Conservation (phyloP, 2,888 invertebrate species). For the Crepidodera aurea region DNA sequence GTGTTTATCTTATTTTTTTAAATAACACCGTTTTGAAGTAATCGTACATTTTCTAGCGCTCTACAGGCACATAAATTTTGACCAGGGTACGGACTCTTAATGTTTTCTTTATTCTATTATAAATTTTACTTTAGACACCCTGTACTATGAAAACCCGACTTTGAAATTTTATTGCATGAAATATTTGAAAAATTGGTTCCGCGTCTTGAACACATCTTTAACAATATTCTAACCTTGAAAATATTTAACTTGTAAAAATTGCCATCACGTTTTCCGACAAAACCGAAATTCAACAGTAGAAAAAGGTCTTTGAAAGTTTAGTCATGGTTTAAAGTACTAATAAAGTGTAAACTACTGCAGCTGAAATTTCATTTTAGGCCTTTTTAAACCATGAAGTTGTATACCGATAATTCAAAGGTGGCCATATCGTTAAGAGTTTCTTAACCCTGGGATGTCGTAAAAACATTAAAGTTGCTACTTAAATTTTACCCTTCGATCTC, state of each 20-base stretch:
- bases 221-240: constrained; percentile 9
- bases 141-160: too few species aligned
- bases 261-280: constrained; percentile 6
- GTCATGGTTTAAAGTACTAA: constrained; percentile 20
- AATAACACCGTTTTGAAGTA: too few species aligned
- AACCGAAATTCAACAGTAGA: constrained; percentile 13
- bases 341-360: constrained; percentile 24
- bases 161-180: background rate
- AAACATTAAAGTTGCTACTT: constrained; percentile 5
- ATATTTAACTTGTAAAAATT: constrained; percentile 12
- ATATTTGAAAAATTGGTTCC: constrained; percentile 9
- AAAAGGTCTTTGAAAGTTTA: constrained; percentile 13
- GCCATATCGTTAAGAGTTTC: constrained; percentile 6
- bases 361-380: constrained; percentile 14
- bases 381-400: constrained; percentile 16
- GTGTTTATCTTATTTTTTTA: too few species aligned
- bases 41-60: too few species aligned
- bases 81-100: too few species aligned
- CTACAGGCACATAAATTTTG: too few species aligned
- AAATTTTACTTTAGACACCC: too few species aligned
- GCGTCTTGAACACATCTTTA: background rate
- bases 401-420: background rate
- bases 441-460: constrained; percentile 1
- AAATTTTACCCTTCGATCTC: constrained; percentile 1
- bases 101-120: too few species aligned